Evolutionary conservation across 2,797 vertebrate genomes (phyloP), one percentile per base, ranked within the genome.

Genomic region (Mus spretus): DNA sequence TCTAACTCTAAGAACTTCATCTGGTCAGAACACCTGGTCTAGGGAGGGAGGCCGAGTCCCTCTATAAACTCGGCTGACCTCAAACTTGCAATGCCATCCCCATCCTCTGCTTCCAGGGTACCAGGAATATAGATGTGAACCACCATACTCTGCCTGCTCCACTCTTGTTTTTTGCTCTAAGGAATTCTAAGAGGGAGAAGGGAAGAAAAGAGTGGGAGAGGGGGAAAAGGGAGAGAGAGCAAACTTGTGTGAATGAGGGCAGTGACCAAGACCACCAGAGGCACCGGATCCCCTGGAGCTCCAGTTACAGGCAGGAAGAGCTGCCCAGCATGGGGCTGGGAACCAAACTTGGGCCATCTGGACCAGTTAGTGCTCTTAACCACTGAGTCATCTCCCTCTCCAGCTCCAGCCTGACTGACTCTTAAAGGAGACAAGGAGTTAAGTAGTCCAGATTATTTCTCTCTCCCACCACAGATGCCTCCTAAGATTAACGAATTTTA

Each of bases 401-500:
- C 61, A 84, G 61, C 59, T 31, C 57, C 37, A 44, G 37, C 57
- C 14, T 83, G 81, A 61, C 57, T 83, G 13, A 83, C 14, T 44
- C 57, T 84, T 75, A 83, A 31, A 93, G 72, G 81, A 10, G 2
- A 78, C 31, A 19, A 2, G 12, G 34, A 75, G 22, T n/a, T 20
- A 74, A 83, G 50, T 3, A 72, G 55, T 26, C 37, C 44, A 40
- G 40, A 47, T 47, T 28, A 82, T 83, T 57, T 94, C 31, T 79
- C 61, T 89, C 55, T 75, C 77, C 65, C 19, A 82, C 55, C 57
- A 37, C 17, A 67, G 47, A 90, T 34, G 34, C 72, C 89, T 81
- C 63, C n/a, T 40, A 78, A 87, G 50, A 89, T 63, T 89, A 89
- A 22, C 74, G 31, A 94, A 72, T 8, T 93, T 91, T 34, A 61